These are phyloP conservation scores for Cyanoliseus patagonus DNA, from an alignment of 2,113 vertebrate genomes.

Conservation along the genomic window DNA sequence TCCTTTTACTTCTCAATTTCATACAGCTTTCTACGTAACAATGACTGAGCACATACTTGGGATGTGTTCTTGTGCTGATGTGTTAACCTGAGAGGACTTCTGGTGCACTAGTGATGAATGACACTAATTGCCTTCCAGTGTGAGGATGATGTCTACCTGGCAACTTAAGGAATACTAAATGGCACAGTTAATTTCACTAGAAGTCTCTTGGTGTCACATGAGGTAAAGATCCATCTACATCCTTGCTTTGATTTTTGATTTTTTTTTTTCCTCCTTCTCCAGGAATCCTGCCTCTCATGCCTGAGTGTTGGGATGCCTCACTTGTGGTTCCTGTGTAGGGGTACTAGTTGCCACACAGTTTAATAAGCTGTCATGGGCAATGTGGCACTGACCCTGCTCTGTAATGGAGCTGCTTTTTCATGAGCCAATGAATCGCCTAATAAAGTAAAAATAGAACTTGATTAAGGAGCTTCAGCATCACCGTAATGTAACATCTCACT, in stretches of 20 bases:
- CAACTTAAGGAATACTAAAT: background rate
- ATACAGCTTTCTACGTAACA: background rate
- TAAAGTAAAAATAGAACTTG: slow-evolving; percentile 12
- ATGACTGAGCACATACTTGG: background rate
- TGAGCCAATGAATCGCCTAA: background rate
- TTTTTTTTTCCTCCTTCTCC: background rate
- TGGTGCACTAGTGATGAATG: background rate
- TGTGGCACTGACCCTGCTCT: background rate
- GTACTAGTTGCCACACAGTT: slow-evolving; percentile 3
- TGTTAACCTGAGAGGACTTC: background rate
- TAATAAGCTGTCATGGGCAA: slow-evolving; percentile 34
- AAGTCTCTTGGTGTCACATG: background rate
- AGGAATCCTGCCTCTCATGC: background rate
- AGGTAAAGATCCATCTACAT: background rate
- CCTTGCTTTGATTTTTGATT: background rate
- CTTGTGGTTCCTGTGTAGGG: background rate
- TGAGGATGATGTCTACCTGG: background rate
- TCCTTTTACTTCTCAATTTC: background rate
- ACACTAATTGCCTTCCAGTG: background rate
- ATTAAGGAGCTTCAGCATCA: background rate
- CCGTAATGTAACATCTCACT: background rate
- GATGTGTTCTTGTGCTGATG: background rate
- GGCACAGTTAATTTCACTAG: background rate
- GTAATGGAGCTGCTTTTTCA: background rate
- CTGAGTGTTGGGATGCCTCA: background rate